A percentile compares a stretch with the other conserved stretches of the same genome.
Evolutionary conservation across 2,888 invertebrate genomes (phyloP).

Genomic region (Sminthurides aquaticus): DNA sequence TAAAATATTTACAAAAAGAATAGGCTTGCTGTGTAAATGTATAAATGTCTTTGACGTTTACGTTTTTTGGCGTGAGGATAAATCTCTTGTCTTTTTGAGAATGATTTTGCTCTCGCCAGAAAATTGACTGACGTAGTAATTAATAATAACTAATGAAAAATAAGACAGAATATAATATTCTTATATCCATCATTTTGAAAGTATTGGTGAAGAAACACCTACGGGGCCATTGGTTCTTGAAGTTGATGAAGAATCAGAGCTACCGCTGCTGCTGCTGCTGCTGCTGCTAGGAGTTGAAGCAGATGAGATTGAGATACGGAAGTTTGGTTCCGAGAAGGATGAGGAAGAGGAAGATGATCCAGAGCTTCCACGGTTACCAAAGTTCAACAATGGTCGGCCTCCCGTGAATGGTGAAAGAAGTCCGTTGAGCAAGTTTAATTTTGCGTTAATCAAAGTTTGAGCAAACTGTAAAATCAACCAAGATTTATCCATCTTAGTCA

Average conservation of each 20-base stretch:
- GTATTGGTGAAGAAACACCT: slow-evolving; percentile 43
- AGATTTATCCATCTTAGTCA: background rate
- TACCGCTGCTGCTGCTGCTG: slow-evolving; percentile 26
- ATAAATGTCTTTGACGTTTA: too few relatives aligned
- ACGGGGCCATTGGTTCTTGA: slow-evolving; percentile 32
- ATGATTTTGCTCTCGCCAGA: too few relatives aligned
- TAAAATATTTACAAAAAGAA: too few relatives aligned
- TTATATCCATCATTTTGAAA: background rate
- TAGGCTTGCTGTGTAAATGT: too few relatives aligned
- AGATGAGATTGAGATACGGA: slow-evolving; percentile 41
- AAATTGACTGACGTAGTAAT: too few relatives aligned
- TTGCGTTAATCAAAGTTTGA: slow-evolving; percentile 42
- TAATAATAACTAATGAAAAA: too few relatives aligned
- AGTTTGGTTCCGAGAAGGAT: slow-evolving; percentile 42
- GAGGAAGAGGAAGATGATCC: slow-evolving; percentile 32
- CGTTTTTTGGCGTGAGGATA: too few relatives aligned
- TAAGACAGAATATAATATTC: too few relatives aligned
- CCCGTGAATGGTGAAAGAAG: slow-evolving; percentile 43
- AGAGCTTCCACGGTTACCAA: slow-evolving; percentile 32
- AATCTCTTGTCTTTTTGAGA: too few relatives aligned
- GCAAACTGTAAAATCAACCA: slow-evolving; percentile 38
- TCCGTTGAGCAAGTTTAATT: slow-evolving; percentile 43
- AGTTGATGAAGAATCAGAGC: slow-evolving; percentile 26
- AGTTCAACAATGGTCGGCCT: slow-evolving; percentile 42
- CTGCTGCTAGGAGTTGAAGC: slow-evolving; percentile 37